A percentile compares a stretch with the other conserved stretches of the same genome.
Evolutionary conservation across 1,140 invertebrate species (phyloP).

Genomic region (Procambarus virginalis): DNA sequence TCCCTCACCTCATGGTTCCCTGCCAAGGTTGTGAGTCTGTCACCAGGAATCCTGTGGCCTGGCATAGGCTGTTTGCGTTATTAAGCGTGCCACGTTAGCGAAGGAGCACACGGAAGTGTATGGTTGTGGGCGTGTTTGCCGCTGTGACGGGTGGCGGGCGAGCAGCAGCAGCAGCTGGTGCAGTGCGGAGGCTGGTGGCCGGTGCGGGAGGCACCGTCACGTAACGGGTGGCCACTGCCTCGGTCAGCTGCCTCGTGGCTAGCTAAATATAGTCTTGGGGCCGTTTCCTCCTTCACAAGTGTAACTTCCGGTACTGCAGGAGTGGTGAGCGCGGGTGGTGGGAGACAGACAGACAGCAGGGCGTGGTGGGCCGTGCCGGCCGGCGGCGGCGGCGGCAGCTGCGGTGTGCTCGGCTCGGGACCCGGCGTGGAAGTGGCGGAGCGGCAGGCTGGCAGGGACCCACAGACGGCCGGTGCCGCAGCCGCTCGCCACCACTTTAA

Average conservation of each 20-base stretch:
- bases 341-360: conserved; percentile 20
- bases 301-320: conserved; percentile 6
- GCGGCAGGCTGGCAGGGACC: conserved; percentile 31
- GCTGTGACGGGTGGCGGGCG: background rate
- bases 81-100: background rate
- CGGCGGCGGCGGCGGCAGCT: background rate
- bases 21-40: conserved; percentile 10
- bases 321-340: conserved; percentile 7
- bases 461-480: conserved; percentile 28
- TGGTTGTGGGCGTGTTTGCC: background rate
- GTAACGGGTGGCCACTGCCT: conserved; percentile 49
- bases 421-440: conserved; percentile 47
- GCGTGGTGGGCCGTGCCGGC: conserved; percentile 40
- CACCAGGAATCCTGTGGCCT: background rate
- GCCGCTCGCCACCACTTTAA: conserved; percentile 47
- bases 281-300: conserved; percentile 12
- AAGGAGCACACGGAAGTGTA: too few relatives aligned
- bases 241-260: conserved; percentile 56
- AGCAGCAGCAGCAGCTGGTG: conserved; percentile 54
- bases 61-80: background rate
- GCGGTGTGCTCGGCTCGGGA: conserved; percentile 36
- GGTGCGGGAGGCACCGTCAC: conserved; percentile 51
- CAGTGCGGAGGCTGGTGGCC: conserved; percentile 46
- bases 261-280: conserved; percentile 57
- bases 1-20: conserved; percentile 29